phyloP scores from a whole-genome alignment of 1,140 invertebrate genomes.

The Megalonaias nervosa region DNA sequence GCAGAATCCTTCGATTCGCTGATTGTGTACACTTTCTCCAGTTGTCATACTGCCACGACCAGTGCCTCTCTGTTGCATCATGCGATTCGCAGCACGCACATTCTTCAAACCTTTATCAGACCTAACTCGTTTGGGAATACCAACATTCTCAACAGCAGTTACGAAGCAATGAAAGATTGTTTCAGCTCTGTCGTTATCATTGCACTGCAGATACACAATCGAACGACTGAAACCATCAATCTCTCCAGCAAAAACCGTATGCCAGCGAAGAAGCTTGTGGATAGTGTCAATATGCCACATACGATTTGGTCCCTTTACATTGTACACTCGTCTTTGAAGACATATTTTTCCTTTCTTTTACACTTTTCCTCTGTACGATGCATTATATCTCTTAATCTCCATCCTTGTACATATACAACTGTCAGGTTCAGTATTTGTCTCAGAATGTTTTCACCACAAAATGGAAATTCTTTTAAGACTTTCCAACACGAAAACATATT shows the following conservation, averaged over 20 bases:
- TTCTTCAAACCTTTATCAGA: conserved; percentile 6
- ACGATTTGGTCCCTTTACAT: conserved; percentile 14
- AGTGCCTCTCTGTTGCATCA: neutral
- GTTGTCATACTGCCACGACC: neutral
- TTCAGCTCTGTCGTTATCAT: too few relatives aligned
- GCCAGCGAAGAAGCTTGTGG: conserved; percentile 21
- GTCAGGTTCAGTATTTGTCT: too few relatives aligned
- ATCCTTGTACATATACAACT: conserved; percentile 4
- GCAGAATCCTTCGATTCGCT: conserved; percentile 21
- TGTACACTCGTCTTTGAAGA: conserved; percentile 10
- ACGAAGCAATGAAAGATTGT: too few relatives aligned
- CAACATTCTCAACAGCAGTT: too few relatives aligned
- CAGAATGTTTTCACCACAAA: too few relatives aligned
- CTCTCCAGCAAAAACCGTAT: conserved; percentile 10
- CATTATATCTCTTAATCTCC: neutral
- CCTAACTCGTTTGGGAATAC: too few relatives aligned
- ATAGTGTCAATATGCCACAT: conserved; percentile 25
- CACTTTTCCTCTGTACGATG: neutral
- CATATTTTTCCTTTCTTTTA: conserved; percentile 5
- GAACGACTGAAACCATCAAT: conserved; percentile 17
- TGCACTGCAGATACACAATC: neutral
- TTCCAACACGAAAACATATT: too few relatives aligned
- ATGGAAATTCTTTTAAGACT: too few relatives aligned
- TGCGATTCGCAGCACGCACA: neutral
- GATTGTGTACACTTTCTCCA: conserved; percentile 3